These are phyloP conservation scores for Neelides folsomi DNA, from an alignment of 2,888 invertebrate species.

Conservation along the genomic window DNA sequence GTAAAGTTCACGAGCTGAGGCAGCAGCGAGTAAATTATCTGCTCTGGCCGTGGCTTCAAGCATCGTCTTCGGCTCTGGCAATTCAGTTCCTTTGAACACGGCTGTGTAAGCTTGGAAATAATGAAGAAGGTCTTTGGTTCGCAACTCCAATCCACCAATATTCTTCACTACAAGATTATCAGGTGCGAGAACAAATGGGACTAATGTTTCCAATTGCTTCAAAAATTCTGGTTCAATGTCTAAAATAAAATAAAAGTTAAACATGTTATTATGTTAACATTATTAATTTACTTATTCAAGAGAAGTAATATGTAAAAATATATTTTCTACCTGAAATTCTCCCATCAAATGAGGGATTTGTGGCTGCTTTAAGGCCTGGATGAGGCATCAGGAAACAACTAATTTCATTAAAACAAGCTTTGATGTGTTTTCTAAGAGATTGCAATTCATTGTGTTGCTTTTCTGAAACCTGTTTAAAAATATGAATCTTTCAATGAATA, in stretches of 20 bases:
- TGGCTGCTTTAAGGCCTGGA: slow-evolving; percentile 93
- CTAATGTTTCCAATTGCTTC: slow-evolving; percentile 64
- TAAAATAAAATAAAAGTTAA: slow-evolving; percentile 36
- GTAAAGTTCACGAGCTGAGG: slow-evolving; percentile 85
- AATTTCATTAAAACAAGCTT: slow-evolving; percentile 90
- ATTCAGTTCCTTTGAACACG: slow-evolving; percentile 92
- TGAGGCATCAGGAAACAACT: slow-evolving; percentile 97
- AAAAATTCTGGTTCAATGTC: slow-evolving; percentile 93
- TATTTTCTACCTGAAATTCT: slow-evolving; percentile 53
- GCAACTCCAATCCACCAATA: slow-evolving; percentile 87
- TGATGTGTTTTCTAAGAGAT: slow-evolving; percentile 80
- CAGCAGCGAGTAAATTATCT: slow-evolving; percentile 92
- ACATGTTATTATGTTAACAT: not conserved
- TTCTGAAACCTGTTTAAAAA: slow-evolving; percentile 51
- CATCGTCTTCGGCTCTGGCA: slow-evolving; percentile 99
- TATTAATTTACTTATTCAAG: too few species aligned
- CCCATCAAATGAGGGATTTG: slow-evolving; percentile 92
- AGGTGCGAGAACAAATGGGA: slow-evolving; percentile 79
- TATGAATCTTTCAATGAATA: slow-evolving; percentile 7
- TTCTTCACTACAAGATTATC: slow-evolving; percentile 87
- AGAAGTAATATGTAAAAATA: too few species aligned
- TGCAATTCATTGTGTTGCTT: slow-evolving; percentile 92
- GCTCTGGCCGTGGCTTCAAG: slow-evolving; percentile 98
- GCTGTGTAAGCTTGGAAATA: slow-evolving; percentile 97
- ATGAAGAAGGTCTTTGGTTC: slow-evolving; percentile 83